phyloP scores from a whole-genome alignment of 2,888 invertebrate species.

The Drosophila borealis region DNA sequence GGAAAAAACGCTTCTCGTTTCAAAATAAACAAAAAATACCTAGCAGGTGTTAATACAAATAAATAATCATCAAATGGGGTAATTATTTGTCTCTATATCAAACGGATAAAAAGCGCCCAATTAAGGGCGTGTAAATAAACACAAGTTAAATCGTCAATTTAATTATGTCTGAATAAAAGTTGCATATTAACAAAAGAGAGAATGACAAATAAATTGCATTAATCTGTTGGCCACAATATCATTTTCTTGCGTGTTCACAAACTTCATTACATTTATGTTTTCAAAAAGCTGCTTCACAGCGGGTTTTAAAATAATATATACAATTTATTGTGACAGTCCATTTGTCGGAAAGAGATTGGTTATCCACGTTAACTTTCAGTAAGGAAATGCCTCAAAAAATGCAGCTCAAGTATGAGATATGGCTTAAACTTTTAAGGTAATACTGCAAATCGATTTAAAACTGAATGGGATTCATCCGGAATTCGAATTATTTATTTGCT shows the following conservation, averaged over 20 bases:
- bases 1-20: too few relatives aligned
- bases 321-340: background rate
- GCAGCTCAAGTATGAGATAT: too few relatives aligned
- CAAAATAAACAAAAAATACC: too few relatives aligned
- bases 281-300: background rate
- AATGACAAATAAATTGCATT: background rate
- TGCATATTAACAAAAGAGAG: background rate
- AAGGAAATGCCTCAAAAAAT: too few relatives aligned
- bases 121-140: background rate
- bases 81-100: too few relatives aligned
- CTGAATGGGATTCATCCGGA: too few relatives aligned
- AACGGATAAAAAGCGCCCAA: background rate
- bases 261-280: background rate
- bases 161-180: background rate
- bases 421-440: too few relatives aligned
- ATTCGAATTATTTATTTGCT: too few relatives aligned
- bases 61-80: background rate
- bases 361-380: too few relatives aligned
- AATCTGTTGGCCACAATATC: background rate
- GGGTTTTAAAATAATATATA: background rate
- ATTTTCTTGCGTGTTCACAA: background rate
- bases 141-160: background rate
- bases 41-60: background rate
- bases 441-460: too few relatives aligned
- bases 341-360: too few relatives aligned